Conservation (phyloP, 2,797 vertebrate genomes). For the Myioborus miniatus region DNA sequence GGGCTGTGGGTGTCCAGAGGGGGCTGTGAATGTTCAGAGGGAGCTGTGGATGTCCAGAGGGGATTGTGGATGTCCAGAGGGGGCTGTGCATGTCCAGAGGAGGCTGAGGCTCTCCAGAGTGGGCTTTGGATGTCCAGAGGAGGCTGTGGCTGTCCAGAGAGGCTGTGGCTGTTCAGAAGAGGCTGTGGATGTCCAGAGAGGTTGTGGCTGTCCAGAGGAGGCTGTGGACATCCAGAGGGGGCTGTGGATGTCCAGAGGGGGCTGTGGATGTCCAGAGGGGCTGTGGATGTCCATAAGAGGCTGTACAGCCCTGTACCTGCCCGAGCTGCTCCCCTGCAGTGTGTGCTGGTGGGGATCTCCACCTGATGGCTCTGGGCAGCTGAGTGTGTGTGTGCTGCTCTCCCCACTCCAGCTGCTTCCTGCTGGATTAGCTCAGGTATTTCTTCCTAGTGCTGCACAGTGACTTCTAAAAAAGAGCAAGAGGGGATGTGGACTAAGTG, state of each 20-base stretch:
- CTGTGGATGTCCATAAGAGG: not conserved
- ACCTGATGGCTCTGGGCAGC: not conserved
- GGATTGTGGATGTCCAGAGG: too few relatives aligned
- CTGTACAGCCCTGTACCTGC: not conserved
- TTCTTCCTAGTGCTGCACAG: not conserved
- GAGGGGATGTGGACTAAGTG: not conserved
- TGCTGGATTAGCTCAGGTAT: not conserved
- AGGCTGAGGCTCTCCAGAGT: too few relatives aligned
- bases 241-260: not conserved
- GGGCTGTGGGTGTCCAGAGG: too few relatives aligned
- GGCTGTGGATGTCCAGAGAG: too few relatives aligned
- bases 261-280: not conserved
- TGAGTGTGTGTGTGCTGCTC: not conserved
- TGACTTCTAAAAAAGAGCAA: not conserved
- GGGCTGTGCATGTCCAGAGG: too few relatives aligned
- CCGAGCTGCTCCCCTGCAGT: rapidly evolving
- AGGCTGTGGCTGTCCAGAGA: too few relatives aligned
- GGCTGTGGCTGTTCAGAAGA: rapidly evolving
- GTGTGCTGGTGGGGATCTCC: not conserved
- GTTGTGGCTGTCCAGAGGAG: not conserved
- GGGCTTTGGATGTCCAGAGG: too few relatives aligned
- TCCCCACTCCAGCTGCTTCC: not conserved
- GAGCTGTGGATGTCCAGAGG: too few relatives aligned
- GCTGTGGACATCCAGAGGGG: not conserved
- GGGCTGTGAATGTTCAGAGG: too few relatives aligned